Conservation (phyloP, 2,888 invertebrate genomes). For the Ypsolopha scabrella region DNA sequence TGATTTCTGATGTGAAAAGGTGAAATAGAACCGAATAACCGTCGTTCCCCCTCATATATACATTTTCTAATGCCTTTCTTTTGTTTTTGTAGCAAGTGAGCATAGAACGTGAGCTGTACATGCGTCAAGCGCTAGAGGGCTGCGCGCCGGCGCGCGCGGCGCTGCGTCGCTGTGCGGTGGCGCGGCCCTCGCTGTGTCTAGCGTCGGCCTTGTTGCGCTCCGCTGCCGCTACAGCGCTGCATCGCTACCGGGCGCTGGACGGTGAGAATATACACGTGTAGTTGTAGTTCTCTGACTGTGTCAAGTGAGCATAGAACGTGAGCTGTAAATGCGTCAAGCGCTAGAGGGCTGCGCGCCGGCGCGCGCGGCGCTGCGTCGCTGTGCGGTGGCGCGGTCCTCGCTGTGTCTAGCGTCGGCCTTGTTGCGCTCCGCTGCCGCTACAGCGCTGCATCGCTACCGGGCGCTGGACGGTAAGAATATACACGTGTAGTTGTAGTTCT, state of each 20-base stretch:
- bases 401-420: conserved; percentile 78
- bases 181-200: conserved; percentile 80
- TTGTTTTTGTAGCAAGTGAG: conserved; percentile 75
- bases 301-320: conserved; percentile 92
- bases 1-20: too few species aligned
- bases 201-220: conserved; percentile 80
- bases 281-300: too few species aligned
- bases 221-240: conserved; percentile 79
- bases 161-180: conserved; percentile 77
- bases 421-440: conserved; percentile 82
- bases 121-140: conserved; percentile 83
- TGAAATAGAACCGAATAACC: too few species aligned
- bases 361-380: conserved; percentile 83
- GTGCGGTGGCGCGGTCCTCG: conserved; percentile 79
- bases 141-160: conserved; percentile 87
- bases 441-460: conserved; percentile 50
- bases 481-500: background rate
- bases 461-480: background rate
- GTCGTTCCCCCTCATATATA: too few species aligned
- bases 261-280: conserved; percentile 7
- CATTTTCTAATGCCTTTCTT: background rate
- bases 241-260: conserved; percentile 21
- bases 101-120: conserved; percentile 91
- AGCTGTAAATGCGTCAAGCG: conserved; percentile 86
- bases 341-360: conserved; percentile 84